phyloP scores from a whole-genome alignment of 2,113 vertebrate species.

The Pyxicephalus adspersus region DNA sequence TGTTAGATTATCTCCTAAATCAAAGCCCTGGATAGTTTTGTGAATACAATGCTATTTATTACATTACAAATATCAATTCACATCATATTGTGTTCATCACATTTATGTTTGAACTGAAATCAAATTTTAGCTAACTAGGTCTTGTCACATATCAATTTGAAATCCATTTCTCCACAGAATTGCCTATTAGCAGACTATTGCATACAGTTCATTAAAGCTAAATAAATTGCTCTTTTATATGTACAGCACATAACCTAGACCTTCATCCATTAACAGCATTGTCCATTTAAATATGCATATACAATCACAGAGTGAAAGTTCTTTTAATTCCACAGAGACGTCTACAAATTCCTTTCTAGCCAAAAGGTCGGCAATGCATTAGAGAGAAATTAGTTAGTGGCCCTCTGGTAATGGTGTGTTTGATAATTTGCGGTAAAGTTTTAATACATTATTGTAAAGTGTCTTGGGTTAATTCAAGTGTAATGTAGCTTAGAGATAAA shows the following conservation, averaged over 20 bases:
- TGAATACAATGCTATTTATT: neutral
- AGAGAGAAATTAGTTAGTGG: slow-evolving; percentile 14
- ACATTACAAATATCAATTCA: neutral
- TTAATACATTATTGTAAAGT: slow-evolving; percentile 38
- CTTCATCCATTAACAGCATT: slow-evolving; percentile 25
- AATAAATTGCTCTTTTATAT: slow-evolving; percentile 81
- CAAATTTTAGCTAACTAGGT: neutral
- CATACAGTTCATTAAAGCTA: slow-evolving; percentile 17
- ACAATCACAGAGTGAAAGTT: slow-evolving; percentile 22
- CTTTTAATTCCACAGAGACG: slow-evolving; percentile 32
- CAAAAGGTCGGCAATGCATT: slow-evolving; percentile 43
- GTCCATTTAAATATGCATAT: slow-evolving; percentile 35
- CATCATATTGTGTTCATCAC: neutral
- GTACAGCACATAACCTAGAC: slow-evolving; percentile 70
- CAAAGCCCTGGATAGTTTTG: neutral
- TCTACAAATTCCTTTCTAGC: slow-evolving; percentile 35
- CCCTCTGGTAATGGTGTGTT: slow-evolving; percentile 9
- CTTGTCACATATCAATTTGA: neutral
- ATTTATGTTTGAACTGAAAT: neutral
- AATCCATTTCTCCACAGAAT: neutral
- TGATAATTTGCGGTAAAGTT: slow-evolving; percentile 23
- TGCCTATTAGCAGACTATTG: slow-evolving; percentile 13
- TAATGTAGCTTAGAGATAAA: neutral
- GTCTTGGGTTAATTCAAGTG: neutral
- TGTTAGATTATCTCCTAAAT: no score